Evolutionary conservation across 2,113 vertebrate species (phyloP), one percentile per base, ranked within the genome.

Genomic region (Lophius piscatorius): DNA sequence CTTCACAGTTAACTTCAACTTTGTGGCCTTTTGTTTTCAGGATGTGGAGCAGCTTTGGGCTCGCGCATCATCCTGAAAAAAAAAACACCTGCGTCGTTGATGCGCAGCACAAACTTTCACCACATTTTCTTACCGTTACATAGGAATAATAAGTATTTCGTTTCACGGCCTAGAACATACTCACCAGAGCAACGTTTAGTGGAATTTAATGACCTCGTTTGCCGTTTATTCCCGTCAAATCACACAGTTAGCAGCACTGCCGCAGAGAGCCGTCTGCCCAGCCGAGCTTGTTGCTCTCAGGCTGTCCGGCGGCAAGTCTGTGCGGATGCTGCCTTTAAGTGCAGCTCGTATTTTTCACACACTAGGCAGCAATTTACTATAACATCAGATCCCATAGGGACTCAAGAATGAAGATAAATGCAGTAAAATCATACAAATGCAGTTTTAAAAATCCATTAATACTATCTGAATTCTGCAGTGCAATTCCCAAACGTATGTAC

Each of bases 261-360:
- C 38, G 78, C 26, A 22, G 60, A 10, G 50, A 41, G 42, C 52
- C 68, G 51, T 42, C 26, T 18, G 52, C 72, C 62, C 74, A 12
- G 62, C 36, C 69, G 3, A 68, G 79, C 77, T 76, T 80, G 79
- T 78, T 78, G 80, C 83, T 60, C 14, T 44, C 74, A 62, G 49
- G 42, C 39, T 52, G 62, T 74, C 65, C 67, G 13, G 44, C 5
- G 9, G 72, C 49, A 55, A 36, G 35, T 44, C 20, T 12, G 63
- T 60, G 47, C 17, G 0, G n/a, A 18, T 61, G 83, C 12, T 80
- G 82, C 86, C 0, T 88, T 86, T 6, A 9, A 0, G 65, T 55
- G 18, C 23, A 23, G 26, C 78, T 80, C 63, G 80, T 49, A 39
- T 41, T 70, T 78, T 50, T 3, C 0, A 7, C 2, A 40, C 10